Evolutionary conservation across 1,140 invertebrate species (phyloP), one percentile per base, ranked within the genome.

Genomic region (Nasonia giraulti): DNA sequence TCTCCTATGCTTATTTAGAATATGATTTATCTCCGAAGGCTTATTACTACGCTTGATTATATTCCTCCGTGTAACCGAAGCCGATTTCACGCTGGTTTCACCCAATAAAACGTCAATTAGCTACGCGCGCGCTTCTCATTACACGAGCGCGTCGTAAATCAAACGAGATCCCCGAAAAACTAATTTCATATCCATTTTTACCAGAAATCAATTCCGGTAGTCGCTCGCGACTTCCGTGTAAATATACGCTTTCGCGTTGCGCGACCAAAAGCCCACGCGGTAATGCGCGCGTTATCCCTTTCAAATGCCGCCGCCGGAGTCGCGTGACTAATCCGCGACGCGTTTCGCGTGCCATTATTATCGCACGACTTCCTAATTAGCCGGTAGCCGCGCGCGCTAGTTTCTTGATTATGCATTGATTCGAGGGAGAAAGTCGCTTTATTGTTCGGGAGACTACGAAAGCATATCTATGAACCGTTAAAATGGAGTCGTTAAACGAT

Each of bases 141-240:
- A 66, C 33, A 68, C 31, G 7, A 11, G 12, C 23, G 78, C 11
- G 55, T 62, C 62, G 68, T 68, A 80, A 80, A 80, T 80, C 78
- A 80, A 80, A 37, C 2, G 50, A 69, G 23, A 68, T 68, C 2
- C 12, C 11, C 17, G 0, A 62, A 62, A 62, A 62, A 62, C 17
- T n/a, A 7, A 62, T n/a, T 44, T 44, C 8, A 10, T 10, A 44
- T 40, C 40, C 8, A 20, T 14, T 14, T 55, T 33, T 7, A 23
- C 10, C 7, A n/a, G 27, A 33, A 33, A 14, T 71, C 27, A 14
- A 27, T 71, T 71, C 23, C 69, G 69, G 69, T 27, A 71, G 69
- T 31, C 69, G 27, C 69, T 6, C n/a, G 47, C 47, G 47, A 44
- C 47, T 50, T 50, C 12, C 47, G 20, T 20, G 20, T 20, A 17